phyloP scores from a whole-genome alignment of 2,797 vertebrate species.

The Girardinus metallicus region DNA sequence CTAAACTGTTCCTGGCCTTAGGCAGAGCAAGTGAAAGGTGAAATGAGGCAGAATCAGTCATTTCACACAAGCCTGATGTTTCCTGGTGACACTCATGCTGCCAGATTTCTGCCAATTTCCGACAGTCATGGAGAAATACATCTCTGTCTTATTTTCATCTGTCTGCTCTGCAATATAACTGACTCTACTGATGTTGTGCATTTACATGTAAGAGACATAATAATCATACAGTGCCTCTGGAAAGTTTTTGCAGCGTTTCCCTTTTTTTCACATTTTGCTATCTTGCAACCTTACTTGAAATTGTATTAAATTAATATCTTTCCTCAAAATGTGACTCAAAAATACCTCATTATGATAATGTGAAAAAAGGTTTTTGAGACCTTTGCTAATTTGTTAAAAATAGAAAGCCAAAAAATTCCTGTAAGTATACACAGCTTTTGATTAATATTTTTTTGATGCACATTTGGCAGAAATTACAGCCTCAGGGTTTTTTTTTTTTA shows the following conservation, averaged over 20 bases:
- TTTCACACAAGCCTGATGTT: constrained; percentile 27
- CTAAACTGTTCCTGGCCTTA: constrained; percentile 27
- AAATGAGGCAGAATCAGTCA: constrained; percentile 36
- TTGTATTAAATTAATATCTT: background rate
- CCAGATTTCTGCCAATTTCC: constrained; percentile 34
- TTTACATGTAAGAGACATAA: background rate
- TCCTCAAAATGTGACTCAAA: background rate
- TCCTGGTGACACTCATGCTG: constrained; percentile 39
- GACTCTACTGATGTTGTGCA: constrained; percentile 44
- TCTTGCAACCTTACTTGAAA: background rate
- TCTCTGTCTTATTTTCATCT: constrained; percentile 18
- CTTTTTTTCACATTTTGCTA: background rate
- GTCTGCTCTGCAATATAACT: constrained; percentile 25
- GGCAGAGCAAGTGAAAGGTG: constrained; percentile 31
- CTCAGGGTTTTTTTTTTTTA: background rate
- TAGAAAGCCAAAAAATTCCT: background rate
- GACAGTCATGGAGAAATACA: constrained; percentile 27
- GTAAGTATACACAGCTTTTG: background rate
- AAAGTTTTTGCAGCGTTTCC: background rate
- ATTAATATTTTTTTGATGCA: background rate
- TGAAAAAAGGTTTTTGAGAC: background rate
- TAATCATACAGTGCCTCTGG: background rate
- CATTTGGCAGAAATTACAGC: background rate
- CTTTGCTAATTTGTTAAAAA: background rate
- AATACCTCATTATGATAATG: background rate